Evolutionary conservation across 2,888 invertebrate genomes (phyloP).

Genomic region (Xiphydria camelus): DNA sequence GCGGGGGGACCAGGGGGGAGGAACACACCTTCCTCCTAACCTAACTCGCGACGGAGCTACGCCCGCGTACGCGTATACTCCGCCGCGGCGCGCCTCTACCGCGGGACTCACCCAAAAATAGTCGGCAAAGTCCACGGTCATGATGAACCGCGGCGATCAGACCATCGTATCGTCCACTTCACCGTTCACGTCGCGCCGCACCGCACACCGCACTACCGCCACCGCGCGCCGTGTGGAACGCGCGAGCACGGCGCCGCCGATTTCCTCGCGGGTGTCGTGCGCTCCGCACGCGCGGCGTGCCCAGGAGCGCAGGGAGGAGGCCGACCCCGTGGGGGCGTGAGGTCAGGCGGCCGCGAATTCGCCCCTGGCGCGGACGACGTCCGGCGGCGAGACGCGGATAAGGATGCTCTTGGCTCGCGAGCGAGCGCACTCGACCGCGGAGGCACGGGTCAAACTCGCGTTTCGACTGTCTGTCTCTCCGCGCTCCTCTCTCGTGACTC

Average conservation of each 20-base stretch:
- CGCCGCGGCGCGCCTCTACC: neutral
- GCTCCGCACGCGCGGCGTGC: neutral
- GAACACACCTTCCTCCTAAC: conserved; percentile 12
- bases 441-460: conserved; percentile 20
- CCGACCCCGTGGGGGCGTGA: neutral
- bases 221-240: neutral
- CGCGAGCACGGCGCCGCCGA: neutral
- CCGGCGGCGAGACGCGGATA: neutral
- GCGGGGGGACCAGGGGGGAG: conserved; percentile 4
- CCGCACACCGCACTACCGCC: neutral
- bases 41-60: conserved; percentile 2
- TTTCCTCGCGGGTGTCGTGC: neutral
- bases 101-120: conserved; percentile 63
- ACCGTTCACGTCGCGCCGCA: neutral
- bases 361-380: neutral
- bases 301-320: neutral
- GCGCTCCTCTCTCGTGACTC: neutral
- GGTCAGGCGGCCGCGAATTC: neutral
- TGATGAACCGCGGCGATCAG: conserved; percentile 54
- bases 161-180: conserved; percentile 39
- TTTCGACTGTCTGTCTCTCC: conserved; percentile 1
- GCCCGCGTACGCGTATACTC: too few relatives aligned
- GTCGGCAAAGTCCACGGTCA: conserved; percentile 65
- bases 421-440: conserved; percentile 36
- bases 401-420: conserved; percentile 10